Conservation (phyloP, 2,797 vertebrate species). For the Acanthiza pusilla region DNA sequence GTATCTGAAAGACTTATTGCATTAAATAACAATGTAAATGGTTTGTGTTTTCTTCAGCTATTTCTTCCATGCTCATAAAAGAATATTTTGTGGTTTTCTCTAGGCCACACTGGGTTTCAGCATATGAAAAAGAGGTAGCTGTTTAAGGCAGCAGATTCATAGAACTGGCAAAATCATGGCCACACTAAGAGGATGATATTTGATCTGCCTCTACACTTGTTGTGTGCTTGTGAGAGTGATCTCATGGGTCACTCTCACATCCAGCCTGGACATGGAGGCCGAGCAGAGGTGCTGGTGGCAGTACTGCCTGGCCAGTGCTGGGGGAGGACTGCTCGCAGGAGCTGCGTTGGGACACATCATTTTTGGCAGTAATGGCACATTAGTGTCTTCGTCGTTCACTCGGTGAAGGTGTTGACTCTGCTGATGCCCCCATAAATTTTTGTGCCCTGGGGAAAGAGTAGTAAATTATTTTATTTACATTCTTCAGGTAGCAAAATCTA, state of each 20-base stretch:
- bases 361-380: neutral
- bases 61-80: neutral
- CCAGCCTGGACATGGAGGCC: rapidly evolving
- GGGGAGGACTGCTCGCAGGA: neutral
- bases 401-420: neutral
- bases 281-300: neutral
- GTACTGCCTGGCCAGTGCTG: rapidly evolving
- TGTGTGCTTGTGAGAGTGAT: neutral
- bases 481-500: neutral
- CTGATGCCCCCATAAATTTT: neutral
- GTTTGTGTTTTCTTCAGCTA: neutral
- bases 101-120: neutral
- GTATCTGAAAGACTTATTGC: neutral
- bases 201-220: neutral
- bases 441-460: neutral
- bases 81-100: neutral
- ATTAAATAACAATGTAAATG: slow-evolving; percentile 30
- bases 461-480: neutral
- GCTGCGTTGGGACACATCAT: rapidly evolving
- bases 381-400: neutral
- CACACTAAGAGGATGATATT: neutral
- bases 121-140: neutral
- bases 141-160: neutral
- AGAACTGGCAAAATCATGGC: neutral
- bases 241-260: neutral